These are phyloP conservation scores for Aleiodes leptofemur DNA, from an alignment of 2,888 invertebrate species.

Conservation along the genomic window DNA sequence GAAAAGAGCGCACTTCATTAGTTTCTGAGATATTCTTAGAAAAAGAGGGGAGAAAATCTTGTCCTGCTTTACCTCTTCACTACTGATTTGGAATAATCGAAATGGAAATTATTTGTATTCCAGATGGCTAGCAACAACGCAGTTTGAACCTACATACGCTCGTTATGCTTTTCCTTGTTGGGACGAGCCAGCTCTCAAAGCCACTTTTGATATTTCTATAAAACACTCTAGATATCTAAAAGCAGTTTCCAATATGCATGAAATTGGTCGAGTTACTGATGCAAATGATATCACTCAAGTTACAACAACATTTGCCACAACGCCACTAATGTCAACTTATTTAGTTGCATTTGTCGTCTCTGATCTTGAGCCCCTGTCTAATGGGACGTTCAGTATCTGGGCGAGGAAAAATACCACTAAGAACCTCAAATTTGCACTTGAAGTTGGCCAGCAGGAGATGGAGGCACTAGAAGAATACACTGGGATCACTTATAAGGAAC, in stretches of 20 bases:
- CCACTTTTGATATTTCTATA: constrained; percentile 81
- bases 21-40: neutral
- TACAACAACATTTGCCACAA: constrained; percentile 57
- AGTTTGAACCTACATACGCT: constrained; percentile 82
- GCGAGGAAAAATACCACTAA: constrained; percentile 82
- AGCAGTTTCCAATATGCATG: constrained; percentile 71
- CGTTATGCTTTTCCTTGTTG: constrained; percentile 86
- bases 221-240: constrained; percentile 75
- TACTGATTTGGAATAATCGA: too few species aligned
- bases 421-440: constrained; percentile 85
- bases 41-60: neutral
- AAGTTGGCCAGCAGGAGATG: constrained; percentile 86
- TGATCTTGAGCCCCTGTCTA: constrained; percentile 70
- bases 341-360: constrained; percentile 79
- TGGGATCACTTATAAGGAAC: constrained; percentile 60
- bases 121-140: constrained; percentile 82
- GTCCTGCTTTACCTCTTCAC: too few species aligned
- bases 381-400: constrained; percentile 80
- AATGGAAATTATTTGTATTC: constrained; percentile 11
- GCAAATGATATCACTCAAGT: constrained; percentile 19
- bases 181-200: constrained; percentile 84
- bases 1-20: neutral
- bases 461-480: constrained; percentile 82
- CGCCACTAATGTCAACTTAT: constrained; percentile 76
- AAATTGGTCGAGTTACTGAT: rapidly evolving